phyloP scores from a whole-genome alignment of 2,888 invertebrate species.

The Zygogramma bicolorata region DNA sequence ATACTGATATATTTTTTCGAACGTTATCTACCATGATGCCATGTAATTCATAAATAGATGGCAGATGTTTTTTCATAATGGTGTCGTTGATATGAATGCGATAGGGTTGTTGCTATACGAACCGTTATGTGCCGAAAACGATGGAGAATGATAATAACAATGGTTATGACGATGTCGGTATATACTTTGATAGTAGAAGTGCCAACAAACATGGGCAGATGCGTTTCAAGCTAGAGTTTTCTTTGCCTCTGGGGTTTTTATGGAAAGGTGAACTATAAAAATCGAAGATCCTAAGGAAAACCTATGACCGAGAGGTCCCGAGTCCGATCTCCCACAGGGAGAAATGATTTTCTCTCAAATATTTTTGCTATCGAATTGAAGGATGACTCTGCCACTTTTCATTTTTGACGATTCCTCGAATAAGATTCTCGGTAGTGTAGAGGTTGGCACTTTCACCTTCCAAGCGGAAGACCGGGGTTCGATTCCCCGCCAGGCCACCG shows the following conservation, averaged over 20 bases:
- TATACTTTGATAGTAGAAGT: background rate
- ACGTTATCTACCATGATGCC: background rate
- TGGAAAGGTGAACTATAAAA: background rate
- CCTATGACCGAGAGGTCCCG: too few species aligned
- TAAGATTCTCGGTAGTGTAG: too few species aligned
- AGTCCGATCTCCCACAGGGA: too few species aligned
- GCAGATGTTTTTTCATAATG: constrained; percentile 2
- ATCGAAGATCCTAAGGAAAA: too few species aligned
- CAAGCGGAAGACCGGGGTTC: too few species aligned
- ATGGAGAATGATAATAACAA: background rate
- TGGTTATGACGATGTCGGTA: background rate
- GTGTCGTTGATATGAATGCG: background rate
- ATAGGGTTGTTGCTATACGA: constrained; percentile 2
- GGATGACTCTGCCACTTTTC: too few species aligned
- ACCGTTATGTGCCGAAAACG: background rate
- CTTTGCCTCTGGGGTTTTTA: background rate
- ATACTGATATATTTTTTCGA: background rate
- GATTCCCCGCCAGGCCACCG: too few species aligned
- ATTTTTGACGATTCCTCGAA: too few species aligned
- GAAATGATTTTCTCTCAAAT: too few species aligned
- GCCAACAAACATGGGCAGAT: background rate
- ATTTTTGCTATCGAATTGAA: too few species aligned
- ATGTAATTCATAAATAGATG: constrained; percentile 7
- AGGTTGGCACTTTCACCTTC: too few species aligned
- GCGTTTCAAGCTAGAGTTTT: too few species aligned